These are phyloP conservation scores for Mycalesis mineus DNA, from an alignment of 2,888 invertebrate species.

Conservation along the genomic window DNA sequence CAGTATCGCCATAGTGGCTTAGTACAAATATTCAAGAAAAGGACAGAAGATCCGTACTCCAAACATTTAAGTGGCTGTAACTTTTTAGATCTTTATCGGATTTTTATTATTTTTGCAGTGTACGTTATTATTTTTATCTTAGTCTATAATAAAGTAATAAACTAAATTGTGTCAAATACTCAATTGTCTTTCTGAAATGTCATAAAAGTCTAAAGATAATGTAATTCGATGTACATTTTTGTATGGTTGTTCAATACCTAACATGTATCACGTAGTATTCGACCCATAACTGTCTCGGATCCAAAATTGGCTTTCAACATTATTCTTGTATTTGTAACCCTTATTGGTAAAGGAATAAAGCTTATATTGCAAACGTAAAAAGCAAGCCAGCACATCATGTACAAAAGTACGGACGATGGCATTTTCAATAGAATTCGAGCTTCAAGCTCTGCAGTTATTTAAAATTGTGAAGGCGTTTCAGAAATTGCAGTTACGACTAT, in stretches of 20 bases:
- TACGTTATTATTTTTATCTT: no score
- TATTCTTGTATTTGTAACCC: constrained; percentile 2
- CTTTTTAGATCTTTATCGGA: no score
- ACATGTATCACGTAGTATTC: constrained; percentile 12
- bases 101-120: no score
- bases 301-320: constrained; percentile 11
- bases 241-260: not conserved
- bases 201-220: constrained; percentile 1
- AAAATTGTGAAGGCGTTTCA: not conserved
- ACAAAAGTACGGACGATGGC: not conserved
- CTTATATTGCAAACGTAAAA: constrained; percentile 1
- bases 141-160: no score
- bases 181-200: not conserved
- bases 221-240: not conserved
- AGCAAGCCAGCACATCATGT: not conserved
- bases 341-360: constrained; percentile 3
- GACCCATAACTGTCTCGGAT: constrained; percentile 19
- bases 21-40: no score
- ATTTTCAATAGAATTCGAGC: constrained; percentile 8
- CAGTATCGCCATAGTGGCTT: no score
- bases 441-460: not conserved
- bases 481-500: not conserved
- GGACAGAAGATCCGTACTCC: no score
- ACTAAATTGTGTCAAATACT: constrained; percentile 10
- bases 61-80: no score